phyloP scores from a whole-genome alignment of 1,140 invertebrate species.

The Latrodectus geometricus region DNA sequence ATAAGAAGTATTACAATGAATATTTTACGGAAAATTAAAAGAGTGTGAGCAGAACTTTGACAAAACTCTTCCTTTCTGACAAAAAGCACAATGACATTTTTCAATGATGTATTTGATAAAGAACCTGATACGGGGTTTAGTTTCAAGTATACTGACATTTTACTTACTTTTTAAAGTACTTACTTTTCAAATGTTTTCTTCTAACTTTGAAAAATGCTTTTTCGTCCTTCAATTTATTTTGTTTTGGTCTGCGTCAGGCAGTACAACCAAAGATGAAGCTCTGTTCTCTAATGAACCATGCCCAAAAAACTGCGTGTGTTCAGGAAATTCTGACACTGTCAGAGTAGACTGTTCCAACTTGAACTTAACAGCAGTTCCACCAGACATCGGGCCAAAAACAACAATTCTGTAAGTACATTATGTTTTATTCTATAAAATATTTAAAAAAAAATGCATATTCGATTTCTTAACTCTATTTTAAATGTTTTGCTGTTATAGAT shows the following conservation, averaged over 20 bases:
- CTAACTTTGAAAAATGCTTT: slow-evolving; percentile 26
- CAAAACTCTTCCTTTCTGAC: not conserved
- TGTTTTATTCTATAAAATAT: not conserved
- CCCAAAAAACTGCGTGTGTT: slow-evolving; percentile 31
- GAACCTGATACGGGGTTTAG: not conserved
- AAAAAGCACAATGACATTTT: not conserved
- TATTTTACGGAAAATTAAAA: not conserved
- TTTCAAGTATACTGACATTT: not conserved
- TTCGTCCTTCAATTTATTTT: slow-evolving; percentile 15
- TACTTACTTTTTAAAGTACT: not conserved
- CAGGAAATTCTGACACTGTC: slow-evolving; percentile 35
- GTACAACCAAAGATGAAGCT: not conserved
- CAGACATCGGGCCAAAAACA: slow-evolving; percentile 21
- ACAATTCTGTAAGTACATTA: slow-evolving; percentile 43
- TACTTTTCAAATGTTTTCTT: slow-evolving; percentile 26
- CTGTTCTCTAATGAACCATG: slow-evolving; percentile 1
- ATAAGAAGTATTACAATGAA: not conserved
- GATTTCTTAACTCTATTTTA: too few species aligned
- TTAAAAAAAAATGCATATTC: too few species aligned
- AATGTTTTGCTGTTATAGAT: too few species aligned
- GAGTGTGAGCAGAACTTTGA: not conserved
- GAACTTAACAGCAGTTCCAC: slow-evolving; percentile 31
- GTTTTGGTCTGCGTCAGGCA: not conserved
- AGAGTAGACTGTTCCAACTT: slow-evolving; percentile 59
- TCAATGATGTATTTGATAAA: not conserved